Evolutionary conservation across 92 coral and sea anemone species (phyloP).

Genomic region (Umimayanthus chanpuru): DNA sequence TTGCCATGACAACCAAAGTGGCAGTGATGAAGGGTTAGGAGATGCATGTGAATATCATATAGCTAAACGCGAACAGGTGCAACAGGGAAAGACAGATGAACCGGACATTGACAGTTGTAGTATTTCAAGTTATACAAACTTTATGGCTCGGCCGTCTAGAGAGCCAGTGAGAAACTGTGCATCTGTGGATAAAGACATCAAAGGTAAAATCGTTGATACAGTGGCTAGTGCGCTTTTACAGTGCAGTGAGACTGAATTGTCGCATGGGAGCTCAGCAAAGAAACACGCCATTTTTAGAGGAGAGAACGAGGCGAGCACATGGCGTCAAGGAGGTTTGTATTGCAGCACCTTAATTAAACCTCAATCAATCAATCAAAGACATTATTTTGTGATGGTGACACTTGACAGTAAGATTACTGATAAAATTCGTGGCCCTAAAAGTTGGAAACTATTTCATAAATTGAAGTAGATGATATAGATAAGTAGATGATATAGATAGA

Average conservation of each 20-base stretch:
- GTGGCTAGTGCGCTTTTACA: slow-evolving; percentile 78
- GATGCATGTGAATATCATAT: not conserved
- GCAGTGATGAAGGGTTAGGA: not conserved
- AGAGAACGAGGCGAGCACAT: not conserved
- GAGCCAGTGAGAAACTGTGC: slow-evolving; percentile 83
- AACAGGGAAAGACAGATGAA: not conserved
- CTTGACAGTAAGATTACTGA: no score
- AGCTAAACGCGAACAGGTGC: not conserved
- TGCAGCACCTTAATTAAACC: no score
- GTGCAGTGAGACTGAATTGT: not conserved
- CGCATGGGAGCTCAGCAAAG: not conserved
- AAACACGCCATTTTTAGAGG: not conserved
- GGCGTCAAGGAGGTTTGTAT: slow-evolving; percentile 68
- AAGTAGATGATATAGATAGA: no score
- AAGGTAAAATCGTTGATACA: slow-evolving; percentile 67
- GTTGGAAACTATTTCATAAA: no score
- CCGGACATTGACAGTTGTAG: not conserved
- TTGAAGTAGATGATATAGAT: no score
- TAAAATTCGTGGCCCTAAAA: no score
- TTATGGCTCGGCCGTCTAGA: slow-evolving; percentile 62
- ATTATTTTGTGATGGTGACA: no score
- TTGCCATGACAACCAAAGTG: not conserved
- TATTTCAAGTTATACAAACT: not conserved
- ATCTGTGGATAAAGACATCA: slow-evolving; percentile 64
- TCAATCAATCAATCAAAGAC: no score